Conservation (phyloP, 2,888 invertebrate species). For the Cantharis rustica region DNA sequence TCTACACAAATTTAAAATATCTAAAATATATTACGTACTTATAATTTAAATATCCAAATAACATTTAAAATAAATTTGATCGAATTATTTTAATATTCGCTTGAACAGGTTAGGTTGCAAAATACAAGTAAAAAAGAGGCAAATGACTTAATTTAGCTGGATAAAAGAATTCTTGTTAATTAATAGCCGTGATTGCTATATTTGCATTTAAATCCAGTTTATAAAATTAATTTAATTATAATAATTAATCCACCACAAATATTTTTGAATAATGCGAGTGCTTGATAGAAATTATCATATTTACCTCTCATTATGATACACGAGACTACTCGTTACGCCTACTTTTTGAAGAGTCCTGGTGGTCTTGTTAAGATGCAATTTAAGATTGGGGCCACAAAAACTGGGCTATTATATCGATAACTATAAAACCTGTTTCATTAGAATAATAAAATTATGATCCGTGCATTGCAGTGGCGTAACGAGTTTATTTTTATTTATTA, state of each 20-base stretch:
- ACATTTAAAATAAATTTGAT: neutral
- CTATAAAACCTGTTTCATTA: conserved; percentile 38
- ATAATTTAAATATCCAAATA: too few species aligned
- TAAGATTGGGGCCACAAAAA: conserved; percentile 38
- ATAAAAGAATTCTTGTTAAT: neutral
- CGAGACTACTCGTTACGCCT: conserved; percentile 2
- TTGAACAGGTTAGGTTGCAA: neutral
- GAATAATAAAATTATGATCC: conserved; percentile 20
- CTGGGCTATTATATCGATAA: conserved; percentile 41
- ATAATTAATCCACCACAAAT: conserved; percentile 21
- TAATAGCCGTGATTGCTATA: neutral
- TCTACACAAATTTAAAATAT: conserved; percentile 51
- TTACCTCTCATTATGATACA: conserved; percentile 27
- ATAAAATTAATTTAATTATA: conserved; percentile 20
- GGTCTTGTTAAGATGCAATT: conserved; percentile 48
- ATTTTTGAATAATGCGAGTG: conserved; percentile 9
- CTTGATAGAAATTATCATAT: conserved; percentile 28
- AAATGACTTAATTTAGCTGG: neutral
- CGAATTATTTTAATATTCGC: neutral
- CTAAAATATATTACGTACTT: too few species aligned
- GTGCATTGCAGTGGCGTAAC: conserved; percentile 11
- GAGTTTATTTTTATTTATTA: neutral
- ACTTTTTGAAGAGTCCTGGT: conserved; percentile 42
- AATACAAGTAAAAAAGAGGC: neutral
- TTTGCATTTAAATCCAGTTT: conserved; percentile 31